phyloP scores from a whole-genome alignment of 2,113 vertebrate species.

The Xenopus tropicalis region DNA sequence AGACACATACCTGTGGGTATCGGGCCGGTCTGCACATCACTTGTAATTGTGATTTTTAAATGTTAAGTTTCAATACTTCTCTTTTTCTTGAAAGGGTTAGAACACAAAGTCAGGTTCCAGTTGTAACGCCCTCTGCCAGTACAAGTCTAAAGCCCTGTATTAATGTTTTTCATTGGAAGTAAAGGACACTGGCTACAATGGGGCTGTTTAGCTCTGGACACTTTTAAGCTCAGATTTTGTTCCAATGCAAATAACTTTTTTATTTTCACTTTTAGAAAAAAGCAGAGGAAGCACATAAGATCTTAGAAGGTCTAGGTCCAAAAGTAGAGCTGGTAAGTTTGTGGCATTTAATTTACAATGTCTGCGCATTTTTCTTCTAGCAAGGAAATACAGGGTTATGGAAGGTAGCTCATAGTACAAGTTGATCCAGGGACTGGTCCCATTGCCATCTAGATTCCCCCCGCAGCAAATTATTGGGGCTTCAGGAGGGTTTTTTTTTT shows the following conservation, averaged over 20 bases:
- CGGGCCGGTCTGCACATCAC: no score
- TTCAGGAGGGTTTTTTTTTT: no score
- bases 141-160: not conserved
- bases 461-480: no score
- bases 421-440: no score
- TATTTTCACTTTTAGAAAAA: conserved; percentile 83
- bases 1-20: no score
- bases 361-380: not conserved
- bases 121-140: not conserved
- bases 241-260: conserved; percentile 13
- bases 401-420: no score
- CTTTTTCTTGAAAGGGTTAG: no score
- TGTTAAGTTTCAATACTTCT: no score
- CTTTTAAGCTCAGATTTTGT: not conserved
- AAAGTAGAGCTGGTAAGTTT: conserved; percentile 92
- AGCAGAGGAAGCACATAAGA: conserved; percentile 97
- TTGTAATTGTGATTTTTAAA: no score
- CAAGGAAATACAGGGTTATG: not conserved
- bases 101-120: no score
- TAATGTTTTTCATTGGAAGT: not conserved
- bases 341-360: not conserved
- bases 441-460: no score
- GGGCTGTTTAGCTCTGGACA: no score
- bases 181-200: not conserved
- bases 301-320: conserved; percentile 94